A percentile compares a stretch with the other conserved stretches of the same genome.
phyloP scores from a whole-genome alignment of 2,797 vertebrate genomes.

The Acanthornis magna region DNA sequence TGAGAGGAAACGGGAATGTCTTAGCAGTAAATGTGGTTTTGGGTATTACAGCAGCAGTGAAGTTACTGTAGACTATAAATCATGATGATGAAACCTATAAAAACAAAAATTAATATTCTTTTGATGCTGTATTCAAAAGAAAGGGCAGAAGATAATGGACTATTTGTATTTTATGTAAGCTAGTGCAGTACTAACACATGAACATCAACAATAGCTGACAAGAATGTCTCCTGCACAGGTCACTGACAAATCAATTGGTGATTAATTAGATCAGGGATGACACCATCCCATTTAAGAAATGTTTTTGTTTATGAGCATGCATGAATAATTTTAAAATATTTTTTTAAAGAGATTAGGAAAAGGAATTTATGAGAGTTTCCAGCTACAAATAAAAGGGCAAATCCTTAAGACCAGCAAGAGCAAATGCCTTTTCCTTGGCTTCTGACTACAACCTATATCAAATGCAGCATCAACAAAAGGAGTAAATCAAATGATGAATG shows the following conservation, averaged over 20 bases:
- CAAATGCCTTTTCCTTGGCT: not conserved
- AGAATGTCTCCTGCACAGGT: not conserved
- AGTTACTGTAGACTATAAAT: slow-evolving; percentile 67
- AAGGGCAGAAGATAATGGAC: not conserved
- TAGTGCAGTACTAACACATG: not conserved
- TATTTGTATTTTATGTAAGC: slow-evolving; percentile 11
- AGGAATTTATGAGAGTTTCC: not conserved
- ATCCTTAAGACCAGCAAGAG: not conserved
- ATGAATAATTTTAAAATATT: not conserved
- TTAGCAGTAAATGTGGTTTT: slow-evolving; percentile 65
- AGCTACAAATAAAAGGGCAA: not conserved
- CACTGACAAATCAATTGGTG: not conserved
- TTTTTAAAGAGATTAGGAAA: not conserved
- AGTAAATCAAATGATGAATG: not conserved
- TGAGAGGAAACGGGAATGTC: slow-evolving; percentile 64
- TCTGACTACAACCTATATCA: not conserved
- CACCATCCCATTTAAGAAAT: not conserved
- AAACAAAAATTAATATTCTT: slow-evolving; percentile 66
- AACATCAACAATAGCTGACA: not conserved
- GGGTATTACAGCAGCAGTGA: slow-evolving; percentile 63
- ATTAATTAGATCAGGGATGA: not conserved
- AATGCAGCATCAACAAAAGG: not conserved
- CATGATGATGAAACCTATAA: slow-evolving; percentile 67
- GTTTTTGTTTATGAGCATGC: not conserved
- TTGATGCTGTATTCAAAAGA: slow-evolving; percentile 48